Conservation (phyloP, 2,797 vertebrate genomes). For the Moxostoma hubbsi region DNA sequence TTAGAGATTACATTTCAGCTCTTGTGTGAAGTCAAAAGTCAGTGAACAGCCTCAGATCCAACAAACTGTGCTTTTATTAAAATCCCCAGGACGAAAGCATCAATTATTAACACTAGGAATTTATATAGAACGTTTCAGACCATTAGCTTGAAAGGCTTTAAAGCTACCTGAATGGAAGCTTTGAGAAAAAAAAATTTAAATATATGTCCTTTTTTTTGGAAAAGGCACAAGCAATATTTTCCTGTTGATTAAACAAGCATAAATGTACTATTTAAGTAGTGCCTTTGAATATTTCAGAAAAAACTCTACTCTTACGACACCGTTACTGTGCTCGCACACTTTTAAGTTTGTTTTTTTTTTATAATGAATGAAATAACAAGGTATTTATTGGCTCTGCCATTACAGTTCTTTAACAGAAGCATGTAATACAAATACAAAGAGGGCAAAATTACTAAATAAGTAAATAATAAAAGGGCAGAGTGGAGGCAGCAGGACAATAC, state of each 20-base stretch:
- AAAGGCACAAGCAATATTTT: slow-evolving; percentile 64
- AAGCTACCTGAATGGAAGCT: slow-evolving; percentile 40
- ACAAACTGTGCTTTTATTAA: slow-evolving; percentile 71
- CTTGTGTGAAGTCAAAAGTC: slow-evolving; percentile 17
- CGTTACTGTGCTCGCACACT: slow-evolving; percentile 63
- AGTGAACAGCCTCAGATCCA: slow-evolving; percentile 49
- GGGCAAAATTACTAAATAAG: slow-evolving; percentile 47
- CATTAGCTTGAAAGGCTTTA: slow-evolving; percentile 70
- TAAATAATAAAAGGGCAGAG: slow-evolving; percentile 47
- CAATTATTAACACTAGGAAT: slow-evolving; percentile 77
- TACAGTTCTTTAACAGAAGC: slow-evolving; percentile 49
- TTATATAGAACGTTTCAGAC: slow-evolving; percentile 77
- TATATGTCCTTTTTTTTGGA: slow-evolving; percentile 11
- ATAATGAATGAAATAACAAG: slow-evolving; percentile 75
- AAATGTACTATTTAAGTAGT: slow-evolving; percentile 60
- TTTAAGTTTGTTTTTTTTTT: slow-evolving; percentile 37
- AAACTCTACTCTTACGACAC: slow-evolving; percentile 65
- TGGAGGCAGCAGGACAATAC: background rate
- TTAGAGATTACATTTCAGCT: background rate
- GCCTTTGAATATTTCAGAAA: slow-evolving; percentile 72
- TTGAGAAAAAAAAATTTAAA: background rate
- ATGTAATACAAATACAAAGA: slow-evolving; percentile 39
- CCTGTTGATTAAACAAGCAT: slow-evolving; percentile 67
- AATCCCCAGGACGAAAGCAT: slow-evolving; percentile 64
- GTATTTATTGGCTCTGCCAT: slow-evolving; percentile 68